Conservation (phyloP, 2,888 invertebrate genomes). For the Habrosyne pyritoides region DNA sequence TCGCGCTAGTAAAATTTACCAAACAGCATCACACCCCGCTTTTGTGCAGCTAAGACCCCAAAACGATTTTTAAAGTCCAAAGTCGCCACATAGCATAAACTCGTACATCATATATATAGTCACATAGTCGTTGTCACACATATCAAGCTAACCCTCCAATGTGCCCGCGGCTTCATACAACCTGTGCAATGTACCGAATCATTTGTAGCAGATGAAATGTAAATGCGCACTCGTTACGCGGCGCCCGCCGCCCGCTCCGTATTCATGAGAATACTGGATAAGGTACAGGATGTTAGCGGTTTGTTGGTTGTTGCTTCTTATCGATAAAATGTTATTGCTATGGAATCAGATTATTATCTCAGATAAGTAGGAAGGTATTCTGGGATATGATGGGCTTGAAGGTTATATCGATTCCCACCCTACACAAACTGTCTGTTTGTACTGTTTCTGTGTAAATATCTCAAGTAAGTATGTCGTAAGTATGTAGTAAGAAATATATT, state of each 20-base stretch:
- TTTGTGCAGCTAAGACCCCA: neutral
- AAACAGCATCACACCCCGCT: neutral
- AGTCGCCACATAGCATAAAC: neutral
- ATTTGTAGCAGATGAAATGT: constrained; percentile 83
- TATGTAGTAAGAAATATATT: no score
- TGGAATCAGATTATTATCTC: no score
- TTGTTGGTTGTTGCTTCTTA: neutral
- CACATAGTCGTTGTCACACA: constrained; percentile 33
- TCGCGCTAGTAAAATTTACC: no score
- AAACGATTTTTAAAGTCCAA: neutral
- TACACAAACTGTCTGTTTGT: no score
- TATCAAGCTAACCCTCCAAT: constrained; percentile 57
- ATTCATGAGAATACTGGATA: constrained; percentile 69
- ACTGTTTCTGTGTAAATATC: no score
- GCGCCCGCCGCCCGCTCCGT: constrained; percentile 75
- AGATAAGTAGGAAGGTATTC: no score
- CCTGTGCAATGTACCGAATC: constrained; percentile 75
- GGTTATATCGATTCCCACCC: no score
- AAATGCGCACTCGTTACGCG: constrained; percentile 81
- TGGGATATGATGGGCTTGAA: no score
- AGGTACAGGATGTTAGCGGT: constrained; percentile 27
- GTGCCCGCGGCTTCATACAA: constrained; percentile 54
- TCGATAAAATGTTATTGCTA: no score
- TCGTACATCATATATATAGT: no score
- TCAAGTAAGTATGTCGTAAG: no score